These are phyloP conservation scores for Myocastor coypus DNA, from an alignment of 2,113 vertebrate genomes.

Conservation along the genomic window DNA sequence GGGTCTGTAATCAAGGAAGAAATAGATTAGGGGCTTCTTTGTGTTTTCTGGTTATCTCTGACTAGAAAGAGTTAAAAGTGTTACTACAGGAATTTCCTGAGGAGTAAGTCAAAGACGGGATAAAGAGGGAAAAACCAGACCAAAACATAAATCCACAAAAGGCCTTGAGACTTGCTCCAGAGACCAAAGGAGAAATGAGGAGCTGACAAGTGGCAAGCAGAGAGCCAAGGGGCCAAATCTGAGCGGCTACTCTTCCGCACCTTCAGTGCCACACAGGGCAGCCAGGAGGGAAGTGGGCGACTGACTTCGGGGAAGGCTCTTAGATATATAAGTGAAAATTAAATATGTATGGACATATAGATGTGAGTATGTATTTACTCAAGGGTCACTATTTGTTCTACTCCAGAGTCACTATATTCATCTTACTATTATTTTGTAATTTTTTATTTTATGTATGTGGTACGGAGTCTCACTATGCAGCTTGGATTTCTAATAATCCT, in stretches of 20 bases:
- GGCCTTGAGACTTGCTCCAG: not conserved
- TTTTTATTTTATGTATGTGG: too few species aligned
- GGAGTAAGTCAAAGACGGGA: not conserved
- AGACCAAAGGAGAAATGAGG: not conserved
- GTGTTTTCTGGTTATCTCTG: not conserved
- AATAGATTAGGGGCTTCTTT: not conserved
- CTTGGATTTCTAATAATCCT: too few species aligned
- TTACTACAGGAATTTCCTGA: not conserved
- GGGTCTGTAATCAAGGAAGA: not conserved
- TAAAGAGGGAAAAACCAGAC: not conserved
- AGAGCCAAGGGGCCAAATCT: not conserved
- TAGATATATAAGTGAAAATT: not conserved
- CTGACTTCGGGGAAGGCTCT: not conserved
- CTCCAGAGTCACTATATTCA: not conserved
- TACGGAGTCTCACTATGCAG: too few species aligned
- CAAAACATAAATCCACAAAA: not conserved
- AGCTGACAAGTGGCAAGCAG: not conserved
- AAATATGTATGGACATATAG: not conserved
- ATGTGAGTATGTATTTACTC: not conserved
- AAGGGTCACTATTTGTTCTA: not conserved
- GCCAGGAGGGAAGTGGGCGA: not conserved
- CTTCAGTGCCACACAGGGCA: not conserved
- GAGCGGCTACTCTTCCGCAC: not conserved
- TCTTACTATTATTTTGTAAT: too few species aligned
- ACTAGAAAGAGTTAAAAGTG: not conserved